These are phyloP conservation scores for Ditula angustiorana DNA, from an alignment of 2,888 invertebrate genomes.

Conservation along the genomic window DNA sequence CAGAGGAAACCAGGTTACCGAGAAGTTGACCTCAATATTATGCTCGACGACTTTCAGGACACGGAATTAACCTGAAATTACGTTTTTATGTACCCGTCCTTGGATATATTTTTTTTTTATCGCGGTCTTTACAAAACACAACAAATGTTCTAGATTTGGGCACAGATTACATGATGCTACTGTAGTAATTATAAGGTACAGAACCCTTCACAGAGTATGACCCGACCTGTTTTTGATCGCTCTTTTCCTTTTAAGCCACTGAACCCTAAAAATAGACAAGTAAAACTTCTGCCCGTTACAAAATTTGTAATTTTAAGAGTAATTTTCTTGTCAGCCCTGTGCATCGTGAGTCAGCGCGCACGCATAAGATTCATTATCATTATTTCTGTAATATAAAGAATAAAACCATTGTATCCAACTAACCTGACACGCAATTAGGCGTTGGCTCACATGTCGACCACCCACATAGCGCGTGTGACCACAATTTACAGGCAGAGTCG, in stretches of 20 bases:
- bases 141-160: too few species aligned
- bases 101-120: background rate
- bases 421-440: slow-evolving; percentile 21
- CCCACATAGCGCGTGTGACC: slow-evolving; percentile 54
- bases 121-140: background rate
- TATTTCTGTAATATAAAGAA: slow-evolving; percentile 16
- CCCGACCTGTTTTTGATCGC: too few species aligned
- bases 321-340: slow-evolving; percentile 29
- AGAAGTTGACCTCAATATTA: slow-evolving; percentile 46
- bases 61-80: slow-evolving; percentile 16
- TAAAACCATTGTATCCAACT: slow-evolving; percentile 20
- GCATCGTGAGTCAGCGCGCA: slow-evolving; percentile 6
- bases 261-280: background rate
- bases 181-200: too few species aligned
- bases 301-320: slow-evolving; percentile 19
- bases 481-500: slow-evolving; percentile 26
- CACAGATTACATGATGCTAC: too few species aligned
- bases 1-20: slow-evolving; percentile 49
- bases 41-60: slow-evolving; percentile 28
- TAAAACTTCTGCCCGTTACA: slow-evolving; percentile 1
- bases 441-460: slow-evolving; percentile 54
- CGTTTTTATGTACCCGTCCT: slow-evolving; percentile 8
- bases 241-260: too few species aligned
- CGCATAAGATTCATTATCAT: slow-evolving; percentile 16
- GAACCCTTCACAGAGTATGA: too few species aligned